phyloP scores from a whole-genome alignment of 1,140 invertebrate genomes.

The Zaprionus nigranus region DNA sequence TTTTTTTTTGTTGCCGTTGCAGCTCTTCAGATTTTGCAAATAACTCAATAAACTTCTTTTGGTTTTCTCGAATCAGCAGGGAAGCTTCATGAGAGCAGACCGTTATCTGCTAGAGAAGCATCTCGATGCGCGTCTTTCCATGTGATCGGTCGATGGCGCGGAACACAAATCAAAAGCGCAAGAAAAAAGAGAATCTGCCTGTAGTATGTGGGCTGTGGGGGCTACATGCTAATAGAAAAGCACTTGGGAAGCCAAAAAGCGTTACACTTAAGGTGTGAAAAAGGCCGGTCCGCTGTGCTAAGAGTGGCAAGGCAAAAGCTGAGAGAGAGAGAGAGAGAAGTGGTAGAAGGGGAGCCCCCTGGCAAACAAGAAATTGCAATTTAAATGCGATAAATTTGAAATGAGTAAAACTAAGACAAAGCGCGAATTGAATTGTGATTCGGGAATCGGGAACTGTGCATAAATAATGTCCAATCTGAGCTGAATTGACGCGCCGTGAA shows the following conservation, averaged over 20 bases:
- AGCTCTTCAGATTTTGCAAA: not conserved
- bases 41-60: not conserved
- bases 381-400: slow-evolving; percentile 82
- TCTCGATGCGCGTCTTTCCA: slow-evolving; percentile 49
- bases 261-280: slow-evolving; percentile 77
- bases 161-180: slow-evolving; percentile 65
- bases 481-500: slow-evolving; percentile 68
- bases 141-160: slow-evolving; percentile 55
- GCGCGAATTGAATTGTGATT: slow-evolving; percentile 47
- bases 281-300: slow-evolving; percentile 2
- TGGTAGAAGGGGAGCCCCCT: too few species aligned
- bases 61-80: slow-evolving; percentile 31
- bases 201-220: slow-evolving; percentile 54
- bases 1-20: not conserved
- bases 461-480: slow-evolving; percentile 68
- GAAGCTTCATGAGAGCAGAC: slow-evolving; percentile 33
- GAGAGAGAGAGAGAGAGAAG: slow-evolving; percentile 1
- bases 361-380: slow-evolving; percentile 78
- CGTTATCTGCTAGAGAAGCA: slow-evolving; percentile 31
- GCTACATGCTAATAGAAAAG: slow-evolving; percentile 72
- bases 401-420: slow-evolving; percentile 52
- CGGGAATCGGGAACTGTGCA: slow-evolving; percentile 30
- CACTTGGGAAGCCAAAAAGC: slow-evolving; percentile 51
- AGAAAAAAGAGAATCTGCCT: slow-evolving; percentile 27
- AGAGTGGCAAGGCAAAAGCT: not conserved